phyloP scores from a whole-genome alignment of 2,888 invertebrate genomes.

The Protophormia terraenovae region DNA sequence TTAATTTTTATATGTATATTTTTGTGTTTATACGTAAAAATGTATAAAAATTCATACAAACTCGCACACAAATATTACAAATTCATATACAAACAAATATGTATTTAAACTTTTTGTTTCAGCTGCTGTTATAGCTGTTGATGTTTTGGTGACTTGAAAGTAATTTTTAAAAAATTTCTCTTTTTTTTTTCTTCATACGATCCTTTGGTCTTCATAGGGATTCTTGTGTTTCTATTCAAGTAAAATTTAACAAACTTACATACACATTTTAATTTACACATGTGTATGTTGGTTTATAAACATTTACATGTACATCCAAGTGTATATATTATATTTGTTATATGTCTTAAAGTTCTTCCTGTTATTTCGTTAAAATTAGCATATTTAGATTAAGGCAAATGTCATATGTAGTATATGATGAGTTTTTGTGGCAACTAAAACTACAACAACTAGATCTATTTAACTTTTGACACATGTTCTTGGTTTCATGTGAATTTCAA shows the following conservation, averaged over 20 bases:
- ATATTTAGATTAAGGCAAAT: slow-evolving; percentile 71
- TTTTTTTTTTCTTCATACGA: slow-evolving; percentile 19
- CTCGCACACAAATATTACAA: too few species aligned
- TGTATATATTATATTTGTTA: slow-evolving; percentile 13
- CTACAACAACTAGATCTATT: slow-evolving; percentile 61
- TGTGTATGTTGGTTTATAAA: not conserved
- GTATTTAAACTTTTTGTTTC: slow-evolving; percentile 6
- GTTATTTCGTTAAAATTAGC: slow-evolving; percentile 69
- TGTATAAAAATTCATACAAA: not conserved
- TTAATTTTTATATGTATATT: slow-evolving; percentile 26
- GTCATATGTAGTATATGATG: slow-evolving; percentile 64
- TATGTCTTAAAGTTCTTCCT: slow-evolving; percentile 56
- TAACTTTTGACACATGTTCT: slow-evolving; percentile 67
- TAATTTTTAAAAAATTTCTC: slow-evolving; percentile 54
- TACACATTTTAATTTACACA: slow-evolving; percentile 13
- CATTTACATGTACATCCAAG: not conserved
- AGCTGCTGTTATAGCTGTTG: slow-evolving; percentile 25
- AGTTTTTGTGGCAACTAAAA: slow-evolving; percentile 64
- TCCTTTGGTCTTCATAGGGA: slow-evolving; percentile 48
- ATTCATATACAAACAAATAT: not conserved
- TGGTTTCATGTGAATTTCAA: slow-evolving; percentile 34
- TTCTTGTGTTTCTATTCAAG: slow-evolving; percentile 49
- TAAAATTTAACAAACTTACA: slow-evolving; percentile 7
- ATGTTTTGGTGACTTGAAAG: slow-evolving; percentile 61
- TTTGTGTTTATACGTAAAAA: not conserved